A percentile compares a stretch with the other conserved stretches of the same genome.
Conservation (phyloP, 1,140 invertebrate genomes). For the Drosophila biarmipes region DNA sequence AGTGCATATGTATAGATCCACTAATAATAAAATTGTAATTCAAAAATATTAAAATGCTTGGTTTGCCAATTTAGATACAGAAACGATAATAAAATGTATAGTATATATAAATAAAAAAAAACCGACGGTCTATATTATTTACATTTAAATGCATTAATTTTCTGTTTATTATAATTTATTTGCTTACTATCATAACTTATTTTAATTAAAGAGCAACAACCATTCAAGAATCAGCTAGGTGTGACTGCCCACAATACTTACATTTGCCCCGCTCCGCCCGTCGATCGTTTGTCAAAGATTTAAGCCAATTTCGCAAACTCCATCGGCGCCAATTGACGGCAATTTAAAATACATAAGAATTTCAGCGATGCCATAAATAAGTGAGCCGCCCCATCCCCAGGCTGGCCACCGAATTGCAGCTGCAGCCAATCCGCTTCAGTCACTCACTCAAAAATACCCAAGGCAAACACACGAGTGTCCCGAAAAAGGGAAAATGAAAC, state of each 20-base stretch:
- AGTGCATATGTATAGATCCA: no score
- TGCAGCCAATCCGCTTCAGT: conserved; percentile 28
- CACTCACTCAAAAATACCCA: conserved; percentile 42
- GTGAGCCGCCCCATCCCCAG: background rate
- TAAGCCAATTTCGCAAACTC: conserved; percentile 13
- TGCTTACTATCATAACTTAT: no score
- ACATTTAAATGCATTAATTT: no score
- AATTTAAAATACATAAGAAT: conserved; percentile 47
- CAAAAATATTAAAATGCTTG: no score
- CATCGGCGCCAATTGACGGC: conserved; percentile 31
- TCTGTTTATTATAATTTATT: no score
- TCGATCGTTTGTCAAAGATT: conserved; percentile 33
- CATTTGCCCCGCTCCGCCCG: background rate
- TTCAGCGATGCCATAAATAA: conserved; percentile 50
- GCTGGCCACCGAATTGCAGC: conserved; percentile 13
- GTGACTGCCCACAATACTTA: background rate
- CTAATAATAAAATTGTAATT: no score
- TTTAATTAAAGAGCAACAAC: background rate
- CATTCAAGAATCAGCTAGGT: background rate
- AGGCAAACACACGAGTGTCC: conserved; percentile 26
- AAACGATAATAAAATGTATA: no score
- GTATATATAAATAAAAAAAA: no score
- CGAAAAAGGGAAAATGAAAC: conserved; percentile 1
- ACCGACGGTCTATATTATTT: no score
- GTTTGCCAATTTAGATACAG: no score